Evolutionary conservation across 2,888 invertebrate species (phyloP).

Genomic region (Hanleya hanleyi): DNA sequence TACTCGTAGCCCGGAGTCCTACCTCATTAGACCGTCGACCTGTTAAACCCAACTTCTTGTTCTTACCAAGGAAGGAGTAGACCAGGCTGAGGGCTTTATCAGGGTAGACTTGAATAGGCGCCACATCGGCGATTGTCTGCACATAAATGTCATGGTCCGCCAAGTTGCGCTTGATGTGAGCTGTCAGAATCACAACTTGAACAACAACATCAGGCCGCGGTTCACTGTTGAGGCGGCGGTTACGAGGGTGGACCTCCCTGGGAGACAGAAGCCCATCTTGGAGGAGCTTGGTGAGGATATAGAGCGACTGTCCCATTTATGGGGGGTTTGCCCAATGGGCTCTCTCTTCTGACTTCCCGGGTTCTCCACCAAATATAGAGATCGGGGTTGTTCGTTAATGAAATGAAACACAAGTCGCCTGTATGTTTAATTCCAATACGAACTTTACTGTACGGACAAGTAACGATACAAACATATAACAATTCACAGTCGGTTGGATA

Average conservation of each 20-base stretch:
- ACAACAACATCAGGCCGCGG: conserved; percentile 99
- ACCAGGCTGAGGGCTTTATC: conserved; percentile 96
- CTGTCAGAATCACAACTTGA: conserved; percentile 90
- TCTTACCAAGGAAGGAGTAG: conserved; percentile 91
- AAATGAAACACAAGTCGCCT: too few relatives aligned
- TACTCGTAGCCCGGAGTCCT: conserved; percentile 97
- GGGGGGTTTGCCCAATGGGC: conserved; percentile 92
- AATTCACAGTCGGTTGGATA: too few relatives aligned
- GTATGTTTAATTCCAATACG: too few relatives aligned
- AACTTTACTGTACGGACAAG: too few relatives aligned
- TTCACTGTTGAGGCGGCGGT: conserved; percentile 92
- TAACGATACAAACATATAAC: too few relatives aligned
- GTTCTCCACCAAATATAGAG: too few relatives aligned
- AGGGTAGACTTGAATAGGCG: conserved; percentile 97
- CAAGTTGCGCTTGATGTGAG: conserved; percentile 90
- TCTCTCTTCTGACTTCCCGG: conserved; percentile 93
- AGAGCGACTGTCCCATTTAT: conserved; percentile 98
- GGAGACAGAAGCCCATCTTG: conserved; percentile 91
- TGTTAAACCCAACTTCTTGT: conserved; percentile 93
- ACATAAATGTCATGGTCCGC: conserved; percentile 89
- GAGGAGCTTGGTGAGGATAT: conserved; percentile 93
- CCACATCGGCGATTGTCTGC: conserved; percentile 94
- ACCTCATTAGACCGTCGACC: conserved; percentile 97
- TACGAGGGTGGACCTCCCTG: conserved; percentile 97
- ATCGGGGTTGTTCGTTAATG: too few relatives aligned